Evolutionary conservation across 2,113 vertebrate species (phyloP).

Genomic region (Cyanoliseus patagonus): DNA sequence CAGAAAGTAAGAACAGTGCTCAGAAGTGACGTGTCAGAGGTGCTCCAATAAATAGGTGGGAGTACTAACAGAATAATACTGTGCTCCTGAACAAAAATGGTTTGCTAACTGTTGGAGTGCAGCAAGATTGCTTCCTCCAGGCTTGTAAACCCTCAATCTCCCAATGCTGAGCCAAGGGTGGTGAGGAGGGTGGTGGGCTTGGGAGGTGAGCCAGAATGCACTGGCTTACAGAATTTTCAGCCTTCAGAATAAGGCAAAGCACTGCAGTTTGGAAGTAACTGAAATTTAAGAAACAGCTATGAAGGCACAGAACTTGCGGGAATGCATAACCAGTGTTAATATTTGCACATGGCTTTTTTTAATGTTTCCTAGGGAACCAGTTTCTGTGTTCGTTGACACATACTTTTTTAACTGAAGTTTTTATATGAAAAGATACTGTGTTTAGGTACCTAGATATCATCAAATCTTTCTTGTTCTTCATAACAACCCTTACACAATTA

Average conservation of each 20-base stretch:
- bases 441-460: background rate
- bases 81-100: background rate
- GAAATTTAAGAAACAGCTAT: background rate
- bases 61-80: background rate
- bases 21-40: background rate
- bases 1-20: background rate
- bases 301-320: background rate
- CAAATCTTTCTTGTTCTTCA: background rate
- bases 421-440: background rate
- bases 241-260: background rate
- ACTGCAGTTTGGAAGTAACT: background rate
- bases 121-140: background rate
- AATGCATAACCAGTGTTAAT: background rate
- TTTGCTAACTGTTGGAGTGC: background rate
- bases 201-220: background rate
- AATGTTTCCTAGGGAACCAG: background rate
- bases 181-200: background rate
- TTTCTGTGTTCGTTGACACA: background rate
- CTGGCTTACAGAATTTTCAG: background rate
- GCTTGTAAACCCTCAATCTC: background rate
- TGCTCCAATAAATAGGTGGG: background rate
- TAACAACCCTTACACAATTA: background rate
- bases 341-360: background rate
- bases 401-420: background rate
- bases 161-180: background rate